Base-by-base conservation (phyloP, 2,113 vertebrate genomes). In the Coturnix japonica region DNA sequence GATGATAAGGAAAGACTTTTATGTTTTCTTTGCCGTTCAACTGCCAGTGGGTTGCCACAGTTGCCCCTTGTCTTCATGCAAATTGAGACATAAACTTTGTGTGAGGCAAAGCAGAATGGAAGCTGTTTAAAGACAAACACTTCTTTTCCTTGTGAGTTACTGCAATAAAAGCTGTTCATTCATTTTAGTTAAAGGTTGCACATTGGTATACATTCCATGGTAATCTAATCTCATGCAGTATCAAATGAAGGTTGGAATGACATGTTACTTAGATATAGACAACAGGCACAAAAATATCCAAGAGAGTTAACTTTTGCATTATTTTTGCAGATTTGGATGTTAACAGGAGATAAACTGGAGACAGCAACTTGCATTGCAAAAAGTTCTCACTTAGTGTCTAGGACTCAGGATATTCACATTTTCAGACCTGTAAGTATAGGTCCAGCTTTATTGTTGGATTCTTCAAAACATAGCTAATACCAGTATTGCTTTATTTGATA, bases 331-430 rank as follows among this genome's bases (percentile, higher is more conserved):
- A 98, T 99, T 94, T 99, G 99, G 99, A 99, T 99, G 99, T 95
- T 99, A 90, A 99, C 99, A 0, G 99, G 99, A 21, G 99, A 99
- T 95, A 99, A 99, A 84, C 97, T 99, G 3, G 99, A 99, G 95
- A 99, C 99, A 1, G 99, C 99, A 4, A 99, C 99, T 1, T 99
- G 99, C 95, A 99, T 99, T 63, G 99, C 99, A 2, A 99, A 99
- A 96, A 99, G 99, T 94, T 99, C 99, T 59, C 99, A 99, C 51
- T 96, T 99, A 92, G 99, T 99, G 35, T 99, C 98, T 44, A 98
- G 99, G 66, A 98, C 96, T 85, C 99, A 99, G 82, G 98, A 99
- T 81, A 98, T 99, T 72, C 99, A 99, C 63, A 90, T 99, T 90
- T 99, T 99, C 97, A 98, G 96, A 95, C 98, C 98, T 20, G 99